Conservation (phyloP, 2,113 vertebrate genomes). For the Megaceryle torquata region DNA sequence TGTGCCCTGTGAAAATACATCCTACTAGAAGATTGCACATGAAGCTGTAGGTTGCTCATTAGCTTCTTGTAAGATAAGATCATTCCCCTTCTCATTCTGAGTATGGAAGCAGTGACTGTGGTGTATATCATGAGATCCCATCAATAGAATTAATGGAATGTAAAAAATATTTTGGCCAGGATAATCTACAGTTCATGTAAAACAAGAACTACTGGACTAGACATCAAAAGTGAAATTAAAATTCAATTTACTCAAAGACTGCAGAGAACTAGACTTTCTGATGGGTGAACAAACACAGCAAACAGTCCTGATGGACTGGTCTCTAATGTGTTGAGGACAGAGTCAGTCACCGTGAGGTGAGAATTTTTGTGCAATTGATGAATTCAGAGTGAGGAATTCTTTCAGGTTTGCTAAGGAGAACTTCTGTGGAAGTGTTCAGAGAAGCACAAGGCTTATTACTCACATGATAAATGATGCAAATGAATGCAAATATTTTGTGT, state of each 20-base stretch:
- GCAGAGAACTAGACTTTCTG: background rate
- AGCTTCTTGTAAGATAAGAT: background rate
- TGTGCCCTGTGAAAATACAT: background rate
- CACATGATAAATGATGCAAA: constrained; percentile 26
- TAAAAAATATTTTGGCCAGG: background rate
- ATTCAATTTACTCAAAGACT: background rate
- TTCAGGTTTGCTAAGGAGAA: background rate
- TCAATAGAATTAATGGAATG: background rate
- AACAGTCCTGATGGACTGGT: background rate
- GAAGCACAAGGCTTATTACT: constrained; percentile 8
- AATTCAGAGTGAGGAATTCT: background rate
- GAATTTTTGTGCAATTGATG: background rate
- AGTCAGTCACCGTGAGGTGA: background rate
- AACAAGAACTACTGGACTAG: background rate
- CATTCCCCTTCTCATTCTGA: background rate
- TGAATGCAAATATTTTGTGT: constrained; percentile 37
- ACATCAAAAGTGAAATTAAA: constrained; percentile 8
- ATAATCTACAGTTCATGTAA: background rate
- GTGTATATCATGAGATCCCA: background rate
- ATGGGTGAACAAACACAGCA: background rate
- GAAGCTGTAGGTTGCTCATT: background rate
- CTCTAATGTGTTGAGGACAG: background rate
- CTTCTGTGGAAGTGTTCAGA: background rate
- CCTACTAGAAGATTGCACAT: background rate
- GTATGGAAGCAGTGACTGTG: background rate